Base-by-base conservation (phyloP, 2,113 vertebrate species). In the Ochotona curzoniae region DNA sequence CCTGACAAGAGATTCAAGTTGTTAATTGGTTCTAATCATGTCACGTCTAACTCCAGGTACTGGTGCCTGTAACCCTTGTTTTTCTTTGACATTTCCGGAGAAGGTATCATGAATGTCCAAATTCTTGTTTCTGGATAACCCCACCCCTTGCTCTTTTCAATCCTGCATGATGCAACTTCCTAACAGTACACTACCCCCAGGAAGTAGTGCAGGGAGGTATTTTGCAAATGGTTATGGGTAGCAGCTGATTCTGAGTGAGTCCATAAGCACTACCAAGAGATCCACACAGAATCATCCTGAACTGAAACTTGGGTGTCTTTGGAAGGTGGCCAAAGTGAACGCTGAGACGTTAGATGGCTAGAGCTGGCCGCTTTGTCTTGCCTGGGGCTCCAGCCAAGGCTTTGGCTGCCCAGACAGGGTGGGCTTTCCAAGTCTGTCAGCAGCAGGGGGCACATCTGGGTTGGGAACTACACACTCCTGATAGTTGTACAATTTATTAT, bases 371-470 rank as follows among this genome's bases (percentile, higher is more conserved):
- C 28, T 66, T 2, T 0, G 12, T 54, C 66, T 32, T 49, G 51
- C 28, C 67, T 7, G 10, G 64, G 87, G 20, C 74, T 32, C 15
- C 21, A 69, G 30, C 26, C 79, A n/a, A 1, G 44, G 32, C 26
- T 54, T 18, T 86, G 63, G 66, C 60, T 25, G 2, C 61, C 32
- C 69, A 71, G 9, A 75, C 47, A 9, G 49, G 5, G 44, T 20
- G 11, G 28, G 61, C 20, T 67, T 35, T 67, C 70, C 69, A 82
- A 61, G 12, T 47, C 75, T 91, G 75, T 83, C 38, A 7, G 32
- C 90, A 79, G 11, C 70, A 83, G 75, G 60, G 76, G 83, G 28
- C 85, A 90, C 35, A 54, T 87, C 73, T 92, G 71, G 84, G 51
- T 35, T 90, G 47, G 70, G 92, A 89, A 66, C 44, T 38, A 32